phyloP scores from a whole-genome alignment of 2,797 vertebrate species.

The Cynopterus sphinx region DNA sequence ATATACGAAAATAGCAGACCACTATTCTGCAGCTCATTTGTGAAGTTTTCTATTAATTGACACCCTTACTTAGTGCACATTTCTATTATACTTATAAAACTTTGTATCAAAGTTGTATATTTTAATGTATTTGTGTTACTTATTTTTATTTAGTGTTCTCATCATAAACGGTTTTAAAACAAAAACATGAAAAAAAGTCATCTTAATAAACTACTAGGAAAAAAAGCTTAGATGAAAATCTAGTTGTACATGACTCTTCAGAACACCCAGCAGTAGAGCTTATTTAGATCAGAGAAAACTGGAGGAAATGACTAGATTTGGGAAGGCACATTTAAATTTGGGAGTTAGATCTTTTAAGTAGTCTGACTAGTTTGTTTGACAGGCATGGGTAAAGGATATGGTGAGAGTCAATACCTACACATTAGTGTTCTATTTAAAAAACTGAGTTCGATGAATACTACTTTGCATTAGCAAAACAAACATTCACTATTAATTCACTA shows the following conservation, averaged over 20 bases:
- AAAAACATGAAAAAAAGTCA: neutral
- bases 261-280: neutral
- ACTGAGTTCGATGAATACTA: neutral
- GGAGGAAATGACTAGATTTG: neutral
- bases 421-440: neutral
- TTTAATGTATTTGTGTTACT: neutral
- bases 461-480: neutral
- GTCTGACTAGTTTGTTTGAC: neutral
- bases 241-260: neutral
- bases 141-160: neutral
- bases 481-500: neutral
- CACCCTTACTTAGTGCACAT: neutral
- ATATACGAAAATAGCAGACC: neutral
- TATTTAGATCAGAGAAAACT: neutral
- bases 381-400: neutral
- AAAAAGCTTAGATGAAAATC: neutral
- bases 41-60: neutral
- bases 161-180: neutral
- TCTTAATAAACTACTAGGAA: neutral
- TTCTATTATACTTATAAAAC: neutral
- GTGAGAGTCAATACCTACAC: neutral
- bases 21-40: neutral
- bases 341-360: neutral
- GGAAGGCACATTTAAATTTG: neutral
- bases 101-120: neutral